phyloP scores from a whole-genome alignment of 1,140 invertebrate genomes.

The Zaprionus capensis region DNA sequence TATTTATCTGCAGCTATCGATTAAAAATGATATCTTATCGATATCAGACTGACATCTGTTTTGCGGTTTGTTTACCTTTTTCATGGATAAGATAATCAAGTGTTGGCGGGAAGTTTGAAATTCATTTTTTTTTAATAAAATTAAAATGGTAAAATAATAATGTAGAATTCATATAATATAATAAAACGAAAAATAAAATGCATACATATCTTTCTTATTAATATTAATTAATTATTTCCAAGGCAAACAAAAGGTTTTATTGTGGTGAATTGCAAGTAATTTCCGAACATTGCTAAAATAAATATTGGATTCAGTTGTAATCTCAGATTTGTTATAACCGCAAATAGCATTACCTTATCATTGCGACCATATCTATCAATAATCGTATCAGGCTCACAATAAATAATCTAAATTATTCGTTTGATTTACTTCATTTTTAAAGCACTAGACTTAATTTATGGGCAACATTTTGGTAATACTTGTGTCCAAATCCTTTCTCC shows the following conservation, averaged over 20 bases:
- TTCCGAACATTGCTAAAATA: slow-evolving; percentile 13
- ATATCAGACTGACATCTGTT: neutral
- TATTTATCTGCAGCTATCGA: slow-evolving; percentile 3
- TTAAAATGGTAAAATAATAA: neutral
- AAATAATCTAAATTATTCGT: slow-evolving; percentile 47
- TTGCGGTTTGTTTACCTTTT: neutral
- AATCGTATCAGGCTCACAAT: slow-evolving; percentile 35
- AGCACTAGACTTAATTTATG: slow-evolving; percentile 31
- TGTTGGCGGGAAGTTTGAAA: neutral
- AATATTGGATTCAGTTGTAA: slow-evolving; percentile 36
- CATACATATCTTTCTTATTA: neutral
- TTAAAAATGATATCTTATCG: neutral
- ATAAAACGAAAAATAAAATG: neutral
- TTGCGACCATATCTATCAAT: slow-evolving; percentile 37
- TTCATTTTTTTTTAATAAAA: neutral
- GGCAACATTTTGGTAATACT: neutral
- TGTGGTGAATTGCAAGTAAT: neutral
- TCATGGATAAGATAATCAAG: neutral
- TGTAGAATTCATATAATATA: neutral
- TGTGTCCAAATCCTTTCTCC: neutral
- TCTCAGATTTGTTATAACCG: slow-evolving; percentile 39
- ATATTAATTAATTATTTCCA: neutral
- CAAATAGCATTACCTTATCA: slow-evolving; percentile 30
- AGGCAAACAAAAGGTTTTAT: neutral
- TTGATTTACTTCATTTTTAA: slow-evolving; percentile 49